phyloP scores from a whole-genome alignment of 1,140 invertebrate species.

The Calephelis virginiensis region DNA sequence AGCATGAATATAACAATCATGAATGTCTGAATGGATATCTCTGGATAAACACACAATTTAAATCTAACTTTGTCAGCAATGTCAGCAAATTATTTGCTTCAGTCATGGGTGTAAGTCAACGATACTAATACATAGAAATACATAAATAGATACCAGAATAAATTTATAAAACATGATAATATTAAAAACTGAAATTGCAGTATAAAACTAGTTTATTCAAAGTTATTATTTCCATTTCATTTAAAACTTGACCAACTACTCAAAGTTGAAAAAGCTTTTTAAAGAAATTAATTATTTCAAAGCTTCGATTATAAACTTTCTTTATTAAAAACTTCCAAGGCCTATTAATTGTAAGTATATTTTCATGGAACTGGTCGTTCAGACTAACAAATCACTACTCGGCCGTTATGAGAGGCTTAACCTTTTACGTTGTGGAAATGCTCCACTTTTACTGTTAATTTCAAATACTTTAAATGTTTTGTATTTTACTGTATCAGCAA shows the following conservation, averaged over 20 bases:
- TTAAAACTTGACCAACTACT: background rate
- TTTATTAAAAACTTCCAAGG: conserved; percentile 15
- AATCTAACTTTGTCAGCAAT: too few relatives aligned
- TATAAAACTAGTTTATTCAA: background rate
- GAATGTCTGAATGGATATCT: too few relatives aligned
- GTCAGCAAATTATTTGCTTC: too few relatives aligned
- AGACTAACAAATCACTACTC: conserved; percentile 12
- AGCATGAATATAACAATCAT: too few relatives aligned
- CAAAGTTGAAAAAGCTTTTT: background rate
- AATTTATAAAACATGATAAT: too few relatives aligned
- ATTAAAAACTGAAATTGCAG: background rate
- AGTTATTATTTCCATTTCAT: background rate
- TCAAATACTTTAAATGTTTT: background rate
- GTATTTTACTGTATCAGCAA: too few relatives aligned
- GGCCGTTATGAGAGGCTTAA: conserved; percentile 2
- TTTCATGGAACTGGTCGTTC: background rate
- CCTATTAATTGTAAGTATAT: conserved; percentile 12
- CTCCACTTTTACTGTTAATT: background rate
- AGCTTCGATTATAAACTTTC: conserved; percentile 3
- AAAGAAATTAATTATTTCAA: background rate
- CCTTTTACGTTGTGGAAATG: background rate
- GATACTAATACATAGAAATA: too few relatives aligned
- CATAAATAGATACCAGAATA: too few relatives aligned
- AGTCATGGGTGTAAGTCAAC: too few relatives aligned
- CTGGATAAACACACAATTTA: too few relatives aligned